Percentiles rank a stretch among this genome's conserved stretches.
phyloP scores from a whole-genome alignment of 2,113 vertebrate species.

The Oenanthe oenanthe region DNA sequence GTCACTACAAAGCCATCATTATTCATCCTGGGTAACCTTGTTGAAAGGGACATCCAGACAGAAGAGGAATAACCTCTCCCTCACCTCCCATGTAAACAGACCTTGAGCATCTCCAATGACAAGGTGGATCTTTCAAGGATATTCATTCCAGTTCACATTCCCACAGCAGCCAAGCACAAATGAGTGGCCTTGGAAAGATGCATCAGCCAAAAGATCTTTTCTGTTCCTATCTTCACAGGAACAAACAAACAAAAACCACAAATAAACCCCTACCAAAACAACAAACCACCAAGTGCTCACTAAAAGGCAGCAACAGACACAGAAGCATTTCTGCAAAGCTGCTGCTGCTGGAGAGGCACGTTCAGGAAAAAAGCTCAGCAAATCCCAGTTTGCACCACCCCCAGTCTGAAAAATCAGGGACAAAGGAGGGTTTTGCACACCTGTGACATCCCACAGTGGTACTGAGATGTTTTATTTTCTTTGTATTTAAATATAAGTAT shows the following conservation, averaged over 20 bases:
- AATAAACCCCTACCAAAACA: background rate
- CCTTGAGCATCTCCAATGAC: background rate
- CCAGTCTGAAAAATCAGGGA: background rate
- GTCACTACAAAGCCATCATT: slow-evolving; percentile 16
- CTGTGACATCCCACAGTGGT: background rate
- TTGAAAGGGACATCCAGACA: background rate
- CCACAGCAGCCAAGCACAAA: background rate
- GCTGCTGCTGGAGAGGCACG: background rate
- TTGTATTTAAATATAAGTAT: background rate
- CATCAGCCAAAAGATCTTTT: background rate
- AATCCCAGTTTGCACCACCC: background rate
- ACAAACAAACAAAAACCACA: background rate
- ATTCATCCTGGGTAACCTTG: background rate
- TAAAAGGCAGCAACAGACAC: background rate
- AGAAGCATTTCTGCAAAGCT: background rate
- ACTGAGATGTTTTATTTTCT: background rate
- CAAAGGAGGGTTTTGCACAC: background rate
- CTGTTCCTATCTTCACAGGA: background rate
- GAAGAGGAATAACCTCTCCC: background rate
- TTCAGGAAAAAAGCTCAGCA: background rate
- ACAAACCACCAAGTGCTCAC: background rate
- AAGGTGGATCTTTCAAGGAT: background rate
- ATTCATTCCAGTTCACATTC: background rate
- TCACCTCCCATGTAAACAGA: background rate
- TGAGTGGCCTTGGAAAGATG: background rate